These are phyloP conservation scores for Drosophila saltans DNA, from an alignment of 1,140 invertebrate species.

Conservation along the genomic window DNA sequence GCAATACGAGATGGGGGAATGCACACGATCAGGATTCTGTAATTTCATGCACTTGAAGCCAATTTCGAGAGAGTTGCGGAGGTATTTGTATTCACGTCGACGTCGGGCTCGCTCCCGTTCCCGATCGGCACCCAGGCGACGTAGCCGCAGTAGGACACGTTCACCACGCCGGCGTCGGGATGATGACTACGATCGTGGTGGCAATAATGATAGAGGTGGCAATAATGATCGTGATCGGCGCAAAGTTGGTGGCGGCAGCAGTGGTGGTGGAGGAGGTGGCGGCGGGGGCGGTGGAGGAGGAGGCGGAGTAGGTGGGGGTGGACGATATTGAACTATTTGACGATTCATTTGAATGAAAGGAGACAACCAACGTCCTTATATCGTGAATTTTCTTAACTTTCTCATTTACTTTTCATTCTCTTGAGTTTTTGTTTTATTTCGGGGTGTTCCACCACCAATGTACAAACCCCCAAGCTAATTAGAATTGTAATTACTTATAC, in stretches of 20 bases:
- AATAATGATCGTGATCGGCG: constrained; percentile 39
- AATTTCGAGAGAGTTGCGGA: constrained; percentile 95
- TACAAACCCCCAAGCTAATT: constrained; percentile 70
- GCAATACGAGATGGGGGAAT: constrained; percentile 99
- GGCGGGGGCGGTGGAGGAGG: constrained; percentile 16
- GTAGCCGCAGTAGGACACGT: constrained; percentile 83
- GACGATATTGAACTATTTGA: constrained; percentile 53
- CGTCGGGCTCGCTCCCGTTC: constrained; percentile 83
- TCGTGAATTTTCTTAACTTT: constrained; percentile 53
- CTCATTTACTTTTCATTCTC: constrained; percentile 41
- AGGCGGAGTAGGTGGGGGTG: constrained; percentile 25
- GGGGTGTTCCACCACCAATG: constrained; percentile 68
- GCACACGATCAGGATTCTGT: constrained; percentile 98
- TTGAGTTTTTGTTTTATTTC: constrained; percentile 49
- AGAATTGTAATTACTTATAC: constrained; percentile 79
- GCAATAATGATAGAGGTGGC: constrained; percentile 41
- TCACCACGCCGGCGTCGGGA: constrained; percentile 83
- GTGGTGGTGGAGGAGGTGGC: constrained; percentile 31
- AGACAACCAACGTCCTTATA: constrained; percentile 44
- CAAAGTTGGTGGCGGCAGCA: constrained; percentile 35
- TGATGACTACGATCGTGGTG: constrained; percentile 47
- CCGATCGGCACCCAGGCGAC: constrained; percentile 74
- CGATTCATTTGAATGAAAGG: constrained; percentile 33
- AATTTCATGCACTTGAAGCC: constrained; percentile 99
- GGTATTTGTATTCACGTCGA: constrained; percentile 87